phyloP scores from a whole-genome alignment of 2,113 vertebrate genomes.

The Emydura subglobosa region DNA sequence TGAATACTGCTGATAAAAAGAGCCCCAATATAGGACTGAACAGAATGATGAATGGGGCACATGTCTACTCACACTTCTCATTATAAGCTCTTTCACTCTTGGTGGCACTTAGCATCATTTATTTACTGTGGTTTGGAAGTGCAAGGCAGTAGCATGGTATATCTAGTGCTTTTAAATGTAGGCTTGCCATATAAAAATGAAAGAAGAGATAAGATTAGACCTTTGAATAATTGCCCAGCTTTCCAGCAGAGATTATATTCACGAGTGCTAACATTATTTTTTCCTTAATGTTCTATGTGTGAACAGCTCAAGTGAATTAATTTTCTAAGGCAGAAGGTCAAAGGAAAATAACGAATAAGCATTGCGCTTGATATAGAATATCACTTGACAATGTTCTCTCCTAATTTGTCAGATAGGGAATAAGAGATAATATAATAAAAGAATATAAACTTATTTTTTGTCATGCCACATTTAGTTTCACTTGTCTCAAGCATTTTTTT shows the following conservation, averaged over 20 bases:
- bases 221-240: slow-evolving; percentile 83
- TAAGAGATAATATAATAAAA: slow-evolving; percentile 75
- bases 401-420: slow-evolving; percentile 70
- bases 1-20: slow-evolving; percentile 96
- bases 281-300: slow-evolving; percentile 73
- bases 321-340: slow-evolving; percentile 85
- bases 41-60: slow-evolving; percentile 91
- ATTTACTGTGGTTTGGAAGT: slow-evolving; percentile 79
- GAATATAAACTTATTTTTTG: slow-evolving; percentile 77
- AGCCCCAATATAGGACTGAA: slow-evolving; percentile 87
- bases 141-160: slow-evolving; percentile 76
- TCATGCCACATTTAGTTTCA: slow-evolving; percentile 42
- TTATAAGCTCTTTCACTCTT: slow-evolving; percentile 85
- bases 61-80: slow-evolving; percentile 92
- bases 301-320: slow-evolving; percentile 83
- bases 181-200: slow-evolving; percentile 85
- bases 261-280: slow-evolving; percentile 83
- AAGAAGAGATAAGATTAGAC: slow-evolving; percentile 85
- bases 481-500: slow-evolving; percentile 55
- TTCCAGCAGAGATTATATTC: slow-evolving; percentile 84
- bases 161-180: slow-evolving; percentile 81
- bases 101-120: slow-evolving; percentile 87
- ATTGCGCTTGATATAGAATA: slow-evolving; percentile 78
- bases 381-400: slow-evolving; percentile 68
- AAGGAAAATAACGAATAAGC: slow-evolving; percentile 84